phyloP scores from a whole-genome alignment of 2,888 invertebrate genomes.

The Diogma glabrata region DNA sequence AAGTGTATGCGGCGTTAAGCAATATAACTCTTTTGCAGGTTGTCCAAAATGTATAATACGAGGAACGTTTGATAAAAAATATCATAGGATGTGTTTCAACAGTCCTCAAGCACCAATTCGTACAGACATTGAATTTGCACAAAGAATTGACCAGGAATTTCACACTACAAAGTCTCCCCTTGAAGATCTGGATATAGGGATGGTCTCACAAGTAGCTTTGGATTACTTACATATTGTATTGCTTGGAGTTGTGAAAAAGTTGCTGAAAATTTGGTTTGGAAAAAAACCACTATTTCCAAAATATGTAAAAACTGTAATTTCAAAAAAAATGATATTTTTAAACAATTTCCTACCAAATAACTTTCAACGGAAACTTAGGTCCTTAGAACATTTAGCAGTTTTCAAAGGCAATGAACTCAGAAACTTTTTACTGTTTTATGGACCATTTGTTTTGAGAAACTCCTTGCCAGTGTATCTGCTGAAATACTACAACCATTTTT shows the following conservation, averaged over 20 bases:
- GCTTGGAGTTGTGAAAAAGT: background rate
- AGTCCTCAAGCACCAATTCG: background rate
- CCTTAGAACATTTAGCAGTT: background rate
- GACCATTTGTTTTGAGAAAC: background rate
- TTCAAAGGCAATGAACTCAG: background rate
- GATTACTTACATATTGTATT: background rate
- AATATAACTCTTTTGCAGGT: background rate
- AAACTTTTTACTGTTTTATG: background rate
- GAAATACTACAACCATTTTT: background rate
- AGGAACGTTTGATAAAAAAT: slow-evolving; percentile 1
- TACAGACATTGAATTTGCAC: background rate
- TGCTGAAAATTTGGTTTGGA: background rate
- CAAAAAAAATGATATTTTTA: background rate
- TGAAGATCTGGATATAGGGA: background rate
- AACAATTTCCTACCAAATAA: slow-evolving; percentile 1
- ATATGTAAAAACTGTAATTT: background rate
- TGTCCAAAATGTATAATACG: background rate
- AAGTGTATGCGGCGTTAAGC: background rate
- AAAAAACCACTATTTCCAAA: background rate
- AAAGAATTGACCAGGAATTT: background rate
- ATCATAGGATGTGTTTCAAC: background rate
- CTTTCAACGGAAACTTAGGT: background rate
- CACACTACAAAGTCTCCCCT: background rate
- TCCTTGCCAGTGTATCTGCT: background rate
- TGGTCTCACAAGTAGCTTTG: background rate